A percentile compares a stretch with the other conserved stretches of the same genome.
Conservation (phyloP, 2,888 invertebrate species). For the Aphrophora alni region DNA sequence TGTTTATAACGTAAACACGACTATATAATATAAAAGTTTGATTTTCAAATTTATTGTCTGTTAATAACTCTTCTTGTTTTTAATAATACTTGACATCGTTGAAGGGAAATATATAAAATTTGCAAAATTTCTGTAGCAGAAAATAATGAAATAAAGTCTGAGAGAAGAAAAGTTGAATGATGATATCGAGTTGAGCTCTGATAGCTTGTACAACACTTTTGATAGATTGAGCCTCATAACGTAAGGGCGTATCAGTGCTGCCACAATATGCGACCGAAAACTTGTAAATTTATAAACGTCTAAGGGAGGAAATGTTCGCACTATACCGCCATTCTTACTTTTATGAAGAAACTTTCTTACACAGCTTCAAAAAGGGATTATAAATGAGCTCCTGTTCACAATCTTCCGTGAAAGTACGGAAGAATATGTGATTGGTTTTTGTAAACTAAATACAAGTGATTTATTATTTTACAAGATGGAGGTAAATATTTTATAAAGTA, state of each 20-base stretch:
- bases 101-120: too few species aligned
- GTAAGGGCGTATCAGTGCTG: not conserved
- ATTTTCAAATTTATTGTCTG: too few species aligned
- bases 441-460: not conserved
- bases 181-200: not conserved
- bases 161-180: not conserved
- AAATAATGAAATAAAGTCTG: not conserved
- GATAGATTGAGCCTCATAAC: constrained; percentile 9
- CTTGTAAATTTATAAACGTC: constrained; percentile 9
- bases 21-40: too few species aligned
- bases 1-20: too few species aligned
- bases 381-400: not conserved
- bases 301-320: not conserved
- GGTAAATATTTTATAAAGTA: too few species aligned
- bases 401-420: not conserved
- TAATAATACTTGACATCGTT: not conserved
- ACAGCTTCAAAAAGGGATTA: not conserved
- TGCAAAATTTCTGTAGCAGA: not conserved
- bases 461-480: not conserved
- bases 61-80: too few species aligned
- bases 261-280: constrained; percentile 1
- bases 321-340: not conserved
- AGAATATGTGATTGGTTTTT: not conserved
- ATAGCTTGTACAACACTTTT: not conserved
- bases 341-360: not conserved